phyloP scores from a whole-genome alignment of 2,888 invertebrate species.

The Catonia carolina region DNA sequence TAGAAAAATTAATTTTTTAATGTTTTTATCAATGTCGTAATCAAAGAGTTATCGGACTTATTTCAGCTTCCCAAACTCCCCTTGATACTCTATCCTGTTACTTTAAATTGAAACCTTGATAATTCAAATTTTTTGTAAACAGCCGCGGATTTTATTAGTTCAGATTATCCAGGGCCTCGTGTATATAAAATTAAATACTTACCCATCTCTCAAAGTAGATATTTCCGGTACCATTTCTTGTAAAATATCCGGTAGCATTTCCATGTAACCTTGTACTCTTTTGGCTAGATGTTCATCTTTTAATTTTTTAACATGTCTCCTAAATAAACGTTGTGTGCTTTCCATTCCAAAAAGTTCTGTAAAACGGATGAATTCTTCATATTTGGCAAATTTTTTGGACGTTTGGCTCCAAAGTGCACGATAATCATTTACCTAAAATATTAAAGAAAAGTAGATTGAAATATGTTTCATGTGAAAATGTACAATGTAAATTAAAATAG shows the following conservation, averaged over 20 bases:
- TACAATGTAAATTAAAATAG: neutral
- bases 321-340: conserved; percentile 61
- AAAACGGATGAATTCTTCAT: conserved; percentile 84
- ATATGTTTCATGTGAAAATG: neutral
- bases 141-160: too few relatives aligned
- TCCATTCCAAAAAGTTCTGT: conserved; percentile 78
- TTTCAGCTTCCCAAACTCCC: too few relatives aligned
- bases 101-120: too few relatives aligned
- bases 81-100: too few relatives aligned
- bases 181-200: conserved; percentile 34
- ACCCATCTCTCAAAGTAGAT: conserved; percentile 57
- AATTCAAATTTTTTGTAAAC: too few relatives aligned
- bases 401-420: conserved; percentile 82
- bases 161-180: too few relatives aligned
- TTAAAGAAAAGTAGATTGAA: neutral
- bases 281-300: conserved; percentile 74
- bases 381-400: conserved; percentile 75
- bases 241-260: conserved; percentile 67
- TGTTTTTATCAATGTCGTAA: too few relatives aligned
- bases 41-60: too few relatives aligned
- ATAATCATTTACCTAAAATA: conserved; percentile 42
- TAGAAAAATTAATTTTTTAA: too few relatives aligned
- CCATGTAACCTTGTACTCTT: conserved; percentile 68
- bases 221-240: conserved; percentile 74
- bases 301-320: conserved; percentile 69